Evolutionary conservation across 2,113 vertebrate genomes (phyloP).

Genomic region (Lepus americanus): DNA sequence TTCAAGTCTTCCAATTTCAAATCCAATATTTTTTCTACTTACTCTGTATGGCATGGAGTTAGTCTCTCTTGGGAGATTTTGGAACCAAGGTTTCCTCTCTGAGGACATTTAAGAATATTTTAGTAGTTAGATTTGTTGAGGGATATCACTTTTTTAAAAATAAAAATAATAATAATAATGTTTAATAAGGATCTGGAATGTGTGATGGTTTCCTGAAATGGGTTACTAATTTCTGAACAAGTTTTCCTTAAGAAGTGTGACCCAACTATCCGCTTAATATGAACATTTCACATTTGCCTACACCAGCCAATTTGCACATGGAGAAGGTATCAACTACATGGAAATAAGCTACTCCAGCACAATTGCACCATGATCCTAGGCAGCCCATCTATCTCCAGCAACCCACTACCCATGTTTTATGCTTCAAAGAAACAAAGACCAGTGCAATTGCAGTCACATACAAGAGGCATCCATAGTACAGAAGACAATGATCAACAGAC

Average conservation of each 20-base stretch:
- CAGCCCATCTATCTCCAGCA: background rate
- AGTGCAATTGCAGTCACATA: background rate
- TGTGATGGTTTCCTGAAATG: slow-evolving; percentile 42
- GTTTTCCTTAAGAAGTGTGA: background rate
- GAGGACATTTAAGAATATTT: background rate
- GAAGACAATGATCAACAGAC: background rate
- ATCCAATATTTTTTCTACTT: background rate
- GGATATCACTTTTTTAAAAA: background rate
- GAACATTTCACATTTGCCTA: slow-evolving; percentile 26
- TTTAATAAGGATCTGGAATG: background rate
- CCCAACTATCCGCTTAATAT: background rate
- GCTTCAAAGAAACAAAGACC: slow-evolving; percentile 12
- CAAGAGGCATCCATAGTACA: background rate
- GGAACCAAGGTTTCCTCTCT: background rate
- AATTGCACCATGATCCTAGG: background rate
- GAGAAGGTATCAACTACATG: background rate
- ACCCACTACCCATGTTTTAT: background rate
- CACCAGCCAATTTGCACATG: background rate
- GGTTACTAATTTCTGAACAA: slow-evolving; percentile 12
- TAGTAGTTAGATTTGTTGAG: background rate
- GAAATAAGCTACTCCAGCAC: background rate
- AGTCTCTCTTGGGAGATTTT: slow-evolving; percentile 36
- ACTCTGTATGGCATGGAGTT: slow-evolving; percentile 12
- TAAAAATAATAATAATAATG: background rate
- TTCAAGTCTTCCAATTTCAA: background rate